Base-by-base conservation (phyloP, 92 coral and sea anemone species). In the Epizoanthus scotinus region DNA sequence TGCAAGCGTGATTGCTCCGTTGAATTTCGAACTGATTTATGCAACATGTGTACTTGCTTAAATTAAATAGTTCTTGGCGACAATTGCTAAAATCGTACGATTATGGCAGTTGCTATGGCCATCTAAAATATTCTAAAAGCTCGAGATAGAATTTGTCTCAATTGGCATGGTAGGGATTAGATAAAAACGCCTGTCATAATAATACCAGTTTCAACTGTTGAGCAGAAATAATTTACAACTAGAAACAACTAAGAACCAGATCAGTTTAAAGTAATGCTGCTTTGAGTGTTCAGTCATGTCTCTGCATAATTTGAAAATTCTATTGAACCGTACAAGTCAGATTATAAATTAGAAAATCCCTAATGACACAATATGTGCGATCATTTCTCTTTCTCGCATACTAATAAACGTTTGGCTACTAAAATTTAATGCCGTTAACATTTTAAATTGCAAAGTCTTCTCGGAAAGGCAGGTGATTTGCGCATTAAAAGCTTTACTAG, bases 401-500 rank as follows among this genome's bases (percentile, higher is more conserved):
- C 31, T 58, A 59, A 75, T 75, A 60, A 55, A 49, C 59, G 68
- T 75, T 75, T 75, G 69, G 68, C 61, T 75, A 28, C 38, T 56
- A 40, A 15, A 29, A 49, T 21, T 22, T 53, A 40, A 56, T 73
- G n/a, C n/a, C n/a, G 34, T 44, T 13, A 75, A 57, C 36, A 8
- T 67, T 75, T n/a, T 74, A 74, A 31, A 21, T 61, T 56, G 54
- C 56, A 59, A 75, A 58, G 22, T 59, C 68, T 53, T 75, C 44
- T 58, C 14, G 25, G 25, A 59, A 9, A 36, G 68, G 58, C 81
- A 75, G 81, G 81, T 75, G 81, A 75, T 57, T 59, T 36, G 57
- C 20, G 24, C 38, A 34, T 40, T 75, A 75, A 75, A 75, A 75
- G 81, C 81, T 59, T 75, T 75, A 60, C 66, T 60, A 67, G 38